Percentiles rank a stretch among this genome's conserved stretches.
Conservation (phyloP, 2,888 invertebrate species). For the Sphaerophoria rueppellii region DNA sequence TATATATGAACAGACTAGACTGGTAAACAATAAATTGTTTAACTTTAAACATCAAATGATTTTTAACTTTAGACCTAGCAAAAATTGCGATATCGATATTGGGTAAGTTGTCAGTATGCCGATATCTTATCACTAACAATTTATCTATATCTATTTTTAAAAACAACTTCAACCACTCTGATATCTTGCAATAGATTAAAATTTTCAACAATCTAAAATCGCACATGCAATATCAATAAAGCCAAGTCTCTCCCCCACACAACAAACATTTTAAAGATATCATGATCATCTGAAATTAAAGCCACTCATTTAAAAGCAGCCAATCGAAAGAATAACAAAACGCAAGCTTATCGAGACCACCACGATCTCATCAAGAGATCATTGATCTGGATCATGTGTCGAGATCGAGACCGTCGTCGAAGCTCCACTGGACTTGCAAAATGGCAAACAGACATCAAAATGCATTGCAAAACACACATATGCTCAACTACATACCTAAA, state of each 20-base stretch:
- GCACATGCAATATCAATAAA: conserved; percentile 16
- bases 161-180: conserved; percentile 1
- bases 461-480: neutral
- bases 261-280: conserved; percentile 4
- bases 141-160: conserved; percentile 16
- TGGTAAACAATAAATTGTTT: too few relatives aligned
- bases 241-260: conserved; percentile 14
- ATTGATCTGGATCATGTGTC: conserved; percentile 64
- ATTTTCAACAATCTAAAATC: conserved; percentile 11
- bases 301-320: conserved; percentile 30
- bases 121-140: conserved; percentile 4
- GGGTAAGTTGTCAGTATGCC: neutral
- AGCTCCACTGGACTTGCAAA: conserved; percentile 17
- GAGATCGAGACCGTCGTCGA: conserved; percentile 20
- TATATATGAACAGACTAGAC: too few relatives aligned
- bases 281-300: conserved; percentile 57
- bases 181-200: conserved; percentile 27
- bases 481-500: neutral
- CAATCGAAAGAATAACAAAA: conserved; percentile 32
- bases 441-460: too few relatives aligned
- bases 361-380: conserved; percentile 69
- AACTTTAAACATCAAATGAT: too few relatives aligned
- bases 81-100: neutral
- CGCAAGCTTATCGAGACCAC: conserved; percentile 53
- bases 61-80: neutral